Conservation (phyloP, 1,140 invertebrate genomes). For the Oedothorax gibbosus region DNA sequence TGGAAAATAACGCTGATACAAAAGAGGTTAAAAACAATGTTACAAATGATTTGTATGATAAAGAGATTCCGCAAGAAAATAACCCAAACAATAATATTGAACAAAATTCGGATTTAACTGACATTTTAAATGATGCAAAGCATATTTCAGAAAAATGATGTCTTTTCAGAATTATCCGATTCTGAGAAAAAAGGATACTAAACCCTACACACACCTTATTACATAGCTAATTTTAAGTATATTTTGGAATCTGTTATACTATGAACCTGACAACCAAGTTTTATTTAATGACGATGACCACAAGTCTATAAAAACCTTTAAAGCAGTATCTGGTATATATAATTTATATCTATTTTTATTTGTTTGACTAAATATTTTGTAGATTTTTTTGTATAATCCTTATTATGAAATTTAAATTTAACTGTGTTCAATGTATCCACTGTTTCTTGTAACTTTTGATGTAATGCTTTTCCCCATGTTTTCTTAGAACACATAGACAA, state of each 20-base stretch:
- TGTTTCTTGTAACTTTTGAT: background rate
- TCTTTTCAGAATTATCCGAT: constrained; percentile 43
- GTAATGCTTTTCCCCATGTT: background rate
- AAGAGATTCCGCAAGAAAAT: background rate
- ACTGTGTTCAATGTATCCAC: background rate
- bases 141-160: background rate
- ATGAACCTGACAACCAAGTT: constrained; percentile 67
- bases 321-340: constrained; percentile 66
- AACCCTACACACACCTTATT: constrained; percentile 64
- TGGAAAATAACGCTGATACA: background rate
- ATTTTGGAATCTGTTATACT: constrained; percentile 68
- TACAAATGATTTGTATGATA: background rate
- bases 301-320: constrained; percentile 66
- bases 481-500: too few species aligned
- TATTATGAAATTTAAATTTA: background rate
- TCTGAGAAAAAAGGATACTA: constrained; percentile 4
- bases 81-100: background rate
- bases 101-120: background rate
- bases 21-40: background rate
- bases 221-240: constrained; percentile 69
- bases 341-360: background rate
- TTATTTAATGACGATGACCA: constrained; percentile 70
- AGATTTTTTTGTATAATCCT: too few species aligned
- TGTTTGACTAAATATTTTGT: too few species aligned
- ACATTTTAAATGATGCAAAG: constrained; percentile 6